Percentiles rank a stretch among this genome's conserved stretches.
phyloP scores from a whole-genome alignment of 2,797 vertebrate species.

The Amniataba percoides region DNA sequence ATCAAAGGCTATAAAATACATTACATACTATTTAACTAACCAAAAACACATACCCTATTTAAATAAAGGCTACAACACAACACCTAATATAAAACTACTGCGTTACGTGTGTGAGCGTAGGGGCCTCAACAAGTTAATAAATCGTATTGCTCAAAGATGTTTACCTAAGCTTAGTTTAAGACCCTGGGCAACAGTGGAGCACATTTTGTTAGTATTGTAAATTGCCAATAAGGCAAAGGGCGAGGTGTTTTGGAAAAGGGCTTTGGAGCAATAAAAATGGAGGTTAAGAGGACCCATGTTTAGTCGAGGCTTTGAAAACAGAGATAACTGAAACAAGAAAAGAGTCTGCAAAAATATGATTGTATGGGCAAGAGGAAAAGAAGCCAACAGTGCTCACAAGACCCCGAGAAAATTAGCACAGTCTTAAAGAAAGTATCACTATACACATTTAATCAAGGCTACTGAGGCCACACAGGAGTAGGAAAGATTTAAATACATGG shows the following conservation, averaged over 20 bases:
- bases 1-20: slow-evolving; percentile 1
- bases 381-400: slow-evolving; percentile 43
- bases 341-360: slow-evolving; percentile 49
- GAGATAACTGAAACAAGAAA: slow-evolving; percentile 53
- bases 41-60: background rate
- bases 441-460: slow-evolving; percentile 23
- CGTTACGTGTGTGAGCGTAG: background rate
- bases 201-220: slow-evolving; percentile 29
- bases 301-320: slow-evolving; percentile 40
- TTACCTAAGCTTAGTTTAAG: slow-evolving; percentile 20
- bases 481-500: background rate
- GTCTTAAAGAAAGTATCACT: no score
- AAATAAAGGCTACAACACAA: background rate
- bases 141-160: no score
- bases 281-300: slow-evolving; percentile 49
- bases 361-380: slow-evolving; percentile 51
- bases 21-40: slow-evolving; percentile 5
- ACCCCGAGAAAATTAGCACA: slow-evolving; percentile 29
- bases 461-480: slow-evolving; percentile 12
- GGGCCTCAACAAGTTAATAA: background rate
- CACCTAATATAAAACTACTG: background rate
- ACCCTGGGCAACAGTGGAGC: slow-evolving; percentile 21
- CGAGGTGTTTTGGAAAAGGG: slow-evolving; percentile 54
- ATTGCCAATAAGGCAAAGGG: slow-evolving; percentile 44
- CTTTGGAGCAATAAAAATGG: slow-evolving; percentile 50